phyloP scores from a whole-genome alignment of 2,113 vertebrate species.

The Sapajus apella region DNA sequence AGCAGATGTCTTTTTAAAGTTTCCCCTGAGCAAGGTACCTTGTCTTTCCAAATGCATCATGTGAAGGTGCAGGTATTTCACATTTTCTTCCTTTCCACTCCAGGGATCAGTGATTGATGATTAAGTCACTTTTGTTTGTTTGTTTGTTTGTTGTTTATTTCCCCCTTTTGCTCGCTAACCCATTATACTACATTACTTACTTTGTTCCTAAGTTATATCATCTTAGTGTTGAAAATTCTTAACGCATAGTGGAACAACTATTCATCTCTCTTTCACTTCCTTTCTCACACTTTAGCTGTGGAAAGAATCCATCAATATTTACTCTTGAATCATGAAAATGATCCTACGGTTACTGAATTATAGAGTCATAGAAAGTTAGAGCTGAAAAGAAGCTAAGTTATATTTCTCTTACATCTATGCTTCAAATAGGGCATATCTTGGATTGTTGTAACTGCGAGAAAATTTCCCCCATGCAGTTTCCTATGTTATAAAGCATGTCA shows the following conservation, averaged over 20 bases:
- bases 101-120: conserved; percentile 40
- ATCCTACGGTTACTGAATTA: conserved; percentile 58
- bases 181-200: background rate
- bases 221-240: conserved; percentile 54
- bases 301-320: conserved; percentile 47
- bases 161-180: conserved; percentile 21
- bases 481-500: conserved; percentile 44
- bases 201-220: conserved; percentile 33
- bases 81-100: conserved; percentile 34
- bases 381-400: conserved; percentile 1
- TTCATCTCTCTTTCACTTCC: conserved; percentile 22
- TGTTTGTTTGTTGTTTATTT: background rate
- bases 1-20: conserved; percentile 67
- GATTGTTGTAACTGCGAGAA: background rate
- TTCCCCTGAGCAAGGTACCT: conserved; percentile 64
- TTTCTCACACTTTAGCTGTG: conserved; percentile 37
- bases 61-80: conserved; percentile 45
- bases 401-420: conserved; percentile 43
- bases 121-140: background rate
- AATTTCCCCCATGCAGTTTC: conserved; percentile 7
- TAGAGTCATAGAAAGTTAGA: conserved; percentile 46
- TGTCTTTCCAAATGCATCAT: conserved; percentile 65
- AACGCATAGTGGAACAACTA: conserved; percentile 15
- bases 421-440: conserved; percentile 40
- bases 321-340: conserved; percentile 69